A percentile compares a stretch with the other conserved stretches of the same genome.
Evolutionary conservation across 2,113 vertebrate species (phyloP).

Genomic region (Myxocyprinus asiaticus): DNA sequence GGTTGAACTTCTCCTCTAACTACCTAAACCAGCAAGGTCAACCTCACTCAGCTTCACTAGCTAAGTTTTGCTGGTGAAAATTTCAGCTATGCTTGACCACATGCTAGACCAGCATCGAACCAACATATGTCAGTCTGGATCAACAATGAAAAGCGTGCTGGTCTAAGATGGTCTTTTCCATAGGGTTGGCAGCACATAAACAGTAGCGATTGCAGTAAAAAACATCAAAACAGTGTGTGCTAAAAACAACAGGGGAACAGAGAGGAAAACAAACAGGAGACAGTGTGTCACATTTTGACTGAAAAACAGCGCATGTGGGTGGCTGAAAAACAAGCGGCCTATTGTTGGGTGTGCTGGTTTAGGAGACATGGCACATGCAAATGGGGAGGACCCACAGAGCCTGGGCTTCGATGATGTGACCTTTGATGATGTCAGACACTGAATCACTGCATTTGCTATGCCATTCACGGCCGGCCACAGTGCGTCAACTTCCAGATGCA

Average conservation of each 20-base stretch:
- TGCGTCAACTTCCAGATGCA: slow-evolving; percentile 22
- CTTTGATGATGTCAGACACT: slow-evolving; percentile 30
- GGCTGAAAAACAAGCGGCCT: slow-evolving; percentile 7
- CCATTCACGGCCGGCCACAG: slow-evolving; percentile 9
- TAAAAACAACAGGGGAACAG: slow-evolving; percentile 14
- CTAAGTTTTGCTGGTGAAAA: no score
- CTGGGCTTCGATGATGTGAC: neutral
- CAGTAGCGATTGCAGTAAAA: neutral
- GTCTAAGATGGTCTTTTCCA: neutral
- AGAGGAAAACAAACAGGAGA: slow-evolving; percentile 28
- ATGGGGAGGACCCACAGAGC: slow-evolving; percentile 5
- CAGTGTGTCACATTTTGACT: slow-evolving; percentile 28
- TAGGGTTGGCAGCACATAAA: neutral
- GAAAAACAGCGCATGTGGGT: slow-evolving; percentile 22
- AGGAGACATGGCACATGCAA: slow-evolving; percentile 11
- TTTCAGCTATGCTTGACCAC: no score
- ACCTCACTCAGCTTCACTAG: no score
- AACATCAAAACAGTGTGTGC: neutral
- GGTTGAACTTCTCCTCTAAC: no score
- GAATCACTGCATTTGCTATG: slow-evolving; percentile 22
- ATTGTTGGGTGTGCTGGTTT: neutral
- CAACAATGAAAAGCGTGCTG: neutral
- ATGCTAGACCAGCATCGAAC: neutral
- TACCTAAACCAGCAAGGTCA: no score
- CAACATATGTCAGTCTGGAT: neutral